Conservation (phyloP, 2,888 invertebrate species). For the Acheta domesticus region DNA sequence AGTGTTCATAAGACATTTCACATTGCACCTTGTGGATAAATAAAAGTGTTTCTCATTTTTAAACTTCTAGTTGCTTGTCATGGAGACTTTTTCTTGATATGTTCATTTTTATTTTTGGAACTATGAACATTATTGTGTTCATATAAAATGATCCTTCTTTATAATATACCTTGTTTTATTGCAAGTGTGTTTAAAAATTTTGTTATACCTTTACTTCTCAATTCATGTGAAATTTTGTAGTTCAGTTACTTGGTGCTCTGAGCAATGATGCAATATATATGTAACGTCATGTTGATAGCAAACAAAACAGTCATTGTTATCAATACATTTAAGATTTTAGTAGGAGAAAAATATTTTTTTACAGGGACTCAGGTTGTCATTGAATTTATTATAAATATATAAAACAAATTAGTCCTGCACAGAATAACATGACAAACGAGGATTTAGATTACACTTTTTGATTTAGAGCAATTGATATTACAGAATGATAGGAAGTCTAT, state of each 20-base stretch:
- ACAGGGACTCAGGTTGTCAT: background rate
- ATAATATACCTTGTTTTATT: no score
- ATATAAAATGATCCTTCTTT: background rate
- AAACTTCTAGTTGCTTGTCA: background rate
- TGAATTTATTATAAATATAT: background rate
- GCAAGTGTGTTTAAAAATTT: no score
- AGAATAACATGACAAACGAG: background rate
- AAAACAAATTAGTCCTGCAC: background rate
- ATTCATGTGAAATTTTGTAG: background rate
- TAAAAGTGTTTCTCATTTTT: background rate
- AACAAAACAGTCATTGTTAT: background rate
- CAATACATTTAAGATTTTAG: background rate
- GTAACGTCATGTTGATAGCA: background rate
- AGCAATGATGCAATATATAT: background rate
- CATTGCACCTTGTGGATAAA: background rate
- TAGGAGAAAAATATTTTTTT: background rate
- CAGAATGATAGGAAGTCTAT: background rate
- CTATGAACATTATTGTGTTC: background rate
- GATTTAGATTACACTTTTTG: background rate
- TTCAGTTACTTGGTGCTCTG: background rate
- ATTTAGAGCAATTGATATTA: background rate
- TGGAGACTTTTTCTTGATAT: background rate
- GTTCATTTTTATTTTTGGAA: no score
- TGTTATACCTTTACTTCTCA: no score
- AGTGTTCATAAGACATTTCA: background rate